Evolutionary conservation across 1,140 invertebrate genomes (phyloP), one percentile per base, ranked within the genome.

Genomic region (Bombus vancouverensis): DNA sequence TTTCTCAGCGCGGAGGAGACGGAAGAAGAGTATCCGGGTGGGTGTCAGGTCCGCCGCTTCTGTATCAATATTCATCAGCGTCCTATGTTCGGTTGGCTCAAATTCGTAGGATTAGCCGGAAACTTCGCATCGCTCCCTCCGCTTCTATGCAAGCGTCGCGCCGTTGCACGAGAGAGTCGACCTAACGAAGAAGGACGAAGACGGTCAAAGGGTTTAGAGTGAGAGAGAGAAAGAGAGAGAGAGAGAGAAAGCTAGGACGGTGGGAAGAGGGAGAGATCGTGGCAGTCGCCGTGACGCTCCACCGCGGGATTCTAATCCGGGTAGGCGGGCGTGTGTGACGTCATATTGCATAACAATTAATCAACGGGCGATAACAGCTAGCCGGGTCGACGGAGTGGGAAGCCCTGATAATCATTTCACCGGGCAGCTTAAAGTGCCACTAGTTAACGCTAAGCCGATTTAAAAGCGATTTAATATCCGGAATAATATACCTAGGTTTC

Each of bases 321-420:
- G 85, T 88, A 88, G 80, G 89, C 87, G 89, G 90, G 87, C 85
- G 90, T 90, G 90, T 90, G 92, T 94, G 93, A 94, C 94, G 94
- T 95, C 94, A 95, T 95, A 95, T 95, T 95, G 95, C 94, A 95
- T 95, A 95, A 95, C 95, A 95, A 95, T 95, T 95, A 95, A 95
- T 95, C 95, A 95, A 95, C 93, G 93, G 91, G 93, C 93, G 94
- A 95, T 95, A 95, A 95, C 94, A 94, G 94, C 93, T 94, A 94
- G 94, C 88, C 90, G 89, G 91, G 90, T 89, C 93, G 88, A 92
- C 93, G 93, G 93, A 93, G 93, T 94, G 94, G 93, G 93, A 93
- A 94, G 88, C 92, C 92, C 94, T 94, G 95, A 95, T 95, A 95
- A 95, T 95, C 95, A 95, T 95, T 95, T 95, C 93, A 95, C 93